Evolutionary conservation across 2,888 invertebrate genomes (phyloP).

Genomic region (Leucophora obtusa): DNA sequence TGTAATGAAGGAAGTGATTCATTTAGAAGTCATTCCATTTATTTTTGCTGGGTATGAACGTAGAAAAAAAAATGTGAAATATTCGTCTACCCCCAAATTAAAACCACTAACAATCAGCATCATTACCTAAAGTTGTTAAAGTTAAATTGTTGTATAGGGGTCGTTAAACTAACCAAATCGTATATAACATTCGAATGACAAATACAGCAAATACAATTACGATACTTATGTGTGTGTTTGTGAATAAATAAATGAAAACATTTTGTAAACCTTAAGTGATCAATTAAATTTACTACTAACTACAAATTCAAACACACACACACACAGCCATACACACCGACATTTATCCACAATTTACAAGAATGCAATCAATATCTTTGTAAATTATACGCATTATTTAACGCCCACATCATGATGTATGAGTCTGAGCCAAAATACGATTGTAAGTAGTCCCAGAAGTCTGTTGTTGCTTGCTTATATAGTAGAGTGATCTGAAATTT

Average conservation of each 20-base stretch:
- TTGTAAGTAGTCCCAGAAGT: not conserved
- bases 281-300: constrained; percentile 53
- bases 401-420: constrained; percentile 44
- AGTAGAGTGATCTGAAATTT: not conserved
- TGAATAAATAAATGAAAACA: constrained; percentile 5
- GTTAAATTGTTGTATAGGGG: constrained; percentile 28
- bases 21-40: too few relatives aligned
- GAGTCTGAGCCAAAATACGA: not conserved
- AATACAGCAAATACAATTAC: not conserved
- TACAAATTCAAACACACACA: not conserved
- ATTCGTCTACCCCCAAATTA: not conserved
- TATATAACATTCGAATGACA: not conserved
- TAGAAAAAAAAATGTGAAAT: not conserved
- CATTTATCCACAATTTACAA: constrained; percentile 30
- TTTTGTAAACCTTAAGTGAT: constrained; percentile 57
- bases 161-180: constrained; percentile 38
- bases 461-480: too few relatives aligned
- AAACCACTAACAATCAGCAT: constrained; percentile 38
- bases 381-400: constrained; percentile 62
- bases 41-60: too few relatives aligned
- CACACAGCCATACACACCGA: not conserved
- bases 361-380: constrained; percentile 58
- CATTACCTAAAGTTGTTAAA: constrained; percentile 51
- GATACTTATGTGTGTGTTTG: not conserved
- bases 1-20: too few relatives aligned